These are phyloP conservation scores for Labrus mixtus DNA, from an alignment of 2,113 vertebrate species.

Conservation along the genomic window DNA sequence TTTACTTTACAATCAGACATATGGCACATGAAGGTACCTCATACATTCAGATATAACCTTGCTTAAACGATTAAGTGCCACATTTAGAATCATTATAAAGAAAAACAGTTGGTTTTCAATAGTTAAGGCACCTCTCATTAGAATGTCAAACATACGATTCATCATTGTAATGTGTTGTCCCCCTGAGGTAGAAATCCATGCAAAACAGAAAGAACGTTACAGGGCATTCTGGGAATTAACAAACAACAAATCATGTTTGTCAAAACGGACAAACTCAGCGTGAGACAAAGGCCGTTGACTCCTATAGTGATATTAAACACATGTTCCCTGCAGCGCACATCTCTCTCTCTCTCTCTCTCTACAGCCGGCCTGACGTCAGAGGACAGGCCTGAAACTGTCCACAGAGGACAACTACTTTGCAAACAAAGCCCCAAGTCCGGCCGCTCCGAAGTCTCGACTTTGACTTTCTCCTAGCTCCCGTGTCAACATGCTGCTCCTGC, in stretches of 20 bases:
- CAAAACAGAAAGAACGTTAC: constrained; percentile 51
- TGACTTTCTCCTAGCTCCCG: constrained; percentile 78
- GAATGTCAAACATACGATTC: constrained; percentile 81
- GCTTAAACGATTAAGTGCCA: constrained; percentile 34
- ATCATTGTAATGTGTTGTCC: constrained; percentile 77
- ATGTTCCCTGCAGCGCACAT: constrained; percentile 56
- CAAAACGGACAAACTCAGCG: constrained; percentile 79
- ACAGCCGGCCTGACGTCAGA: constrained; percentile 56
- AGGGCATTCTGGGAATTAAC: constrained; percentile 63
- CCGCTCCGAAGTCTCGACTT: constrained; percentile 67
- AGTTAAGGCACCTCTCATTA: constrained; percentile 79
- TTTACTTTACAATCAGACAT: constrained; percentile 20
- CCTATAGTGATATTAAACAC: constrained; percentile 59
- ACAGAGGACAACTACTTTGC: constrained; percentile 75
- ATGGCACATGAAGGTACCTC: constrained; percentile 7
- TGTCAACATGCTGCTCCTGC: constrained; percentile 71
- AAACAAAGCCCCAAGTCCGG: constrained; percentile 76
- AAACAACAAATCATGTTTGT: constrained; percentile 81
- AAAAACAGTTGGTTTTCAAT: constrained; percentile 74
- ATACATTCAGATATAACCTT: constrained; percentile 7
- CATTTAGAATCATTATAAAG: constrained; percentile 48
- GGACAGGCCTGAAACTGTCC: constrained; percentile 58
- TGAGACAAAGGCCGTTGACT: constrained; percentile 58
- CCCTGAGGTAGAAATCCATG: constrained; percentile 63
- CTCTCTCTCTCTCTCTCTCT: constrained; percentile 60